Evolutionary conservation across 2,797 vertebrate species (phyloP).

Genomic region (Enteromius viviparus): DNA sequence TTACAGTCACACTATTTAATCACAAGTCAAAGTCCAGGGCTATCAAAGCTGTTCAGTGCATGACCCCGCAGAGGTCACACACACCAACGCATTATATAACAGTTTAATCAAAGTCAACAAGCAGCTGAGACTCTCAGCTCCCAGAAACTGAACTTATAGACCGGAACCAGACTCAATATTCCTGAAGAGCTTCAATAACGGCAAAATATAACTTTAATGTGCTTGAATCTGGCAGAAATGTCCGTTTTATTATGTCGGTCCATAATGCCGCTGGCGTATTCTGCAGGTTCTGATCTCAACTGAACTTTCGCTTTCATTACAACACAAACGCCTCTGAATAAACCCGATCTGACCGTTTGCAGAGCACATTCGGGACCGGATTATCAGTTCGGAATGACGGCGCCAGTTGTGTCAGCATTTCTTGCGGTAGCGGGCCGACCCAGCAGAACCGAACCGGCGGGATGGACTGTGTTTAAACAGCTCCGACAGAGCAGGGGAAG

Average conservation of each 20-base stretch:
- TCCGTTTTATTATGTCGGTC: not conserved
- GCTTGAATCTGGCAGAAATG: not conserved
- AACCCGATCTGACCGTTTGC: not conserved
- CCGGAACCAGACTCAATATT: not conserved
- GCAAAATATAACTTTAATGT: no score
- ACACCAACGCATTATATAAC: slow-evolving; percentile 32
- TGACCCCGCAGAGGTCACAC: slow-evolving; percentile 28
- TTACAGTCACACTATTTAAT: not conserved
- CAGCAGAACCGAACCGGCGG: not conserved
- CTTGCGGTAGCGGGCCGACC: not conserved
- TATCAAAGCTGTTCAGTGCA: not conserved
- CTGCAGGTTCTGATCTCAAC: not conserved
- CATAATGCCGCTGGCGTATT: not conserved
- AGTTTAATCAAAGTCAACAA: slow-evolving; percentile 5
- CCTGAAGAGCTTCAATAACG: not conserved
- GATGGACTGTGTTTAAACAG: not conserved
- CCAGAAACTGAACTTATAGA: not conserved
- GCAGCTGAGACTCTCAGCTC: not conserved
- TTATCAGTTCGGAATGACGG: not conserved
- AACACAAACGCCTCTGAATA: not conserved
- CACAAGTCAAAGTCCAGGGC: slow-evolving; percentile 28
- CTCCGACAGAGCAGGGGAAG: not conserved
- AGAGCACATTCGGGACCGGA: not conserved
- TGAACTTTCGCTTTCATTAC: slow-evolving; percentile 18
- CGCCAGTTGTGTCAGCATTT: not conserved